Percentiles rank a stretch among this genome's conserved stretches.
phyloP scores from a whole-genome alignment of 2,797 vertebrate genomes.

The Macropus fuliginosus region DNA sequence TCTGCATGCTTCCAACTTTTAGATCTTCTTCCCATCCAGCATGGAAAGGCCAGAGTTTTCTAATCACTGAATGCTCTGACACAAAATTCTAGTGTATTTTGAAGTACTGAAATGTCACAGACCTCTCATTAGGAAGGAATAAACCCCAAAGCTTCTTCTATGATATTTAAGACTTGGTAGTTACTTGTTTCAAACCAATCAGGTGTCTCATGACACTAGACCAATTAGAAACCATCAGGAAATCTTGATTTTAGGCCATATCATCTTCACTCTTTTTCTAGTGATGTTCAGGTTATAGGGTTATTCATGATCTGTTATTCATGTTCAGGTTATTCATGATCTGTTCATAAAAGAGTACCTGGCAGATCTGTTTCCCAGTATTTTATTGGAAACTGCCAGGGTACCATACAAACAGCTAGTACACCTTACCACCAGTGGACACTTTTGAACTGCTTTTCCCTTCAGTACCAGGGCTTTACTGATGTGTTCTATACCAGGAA shows the following conservation, averaged over 20 bases:
- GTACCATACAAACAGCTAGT: not conserved
- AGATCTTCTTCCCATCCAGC: not conserved
- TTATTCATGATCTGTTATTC: not conserved
- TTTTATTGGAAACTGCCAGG: not conserved
- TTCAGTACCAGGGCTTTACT: not conserved
- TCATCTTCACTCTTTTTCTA: not conserved
- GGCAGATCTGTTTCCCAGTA: not conserved
- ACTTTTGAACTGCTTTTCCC: not conserved
- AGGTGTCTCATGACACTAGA: not conserved
- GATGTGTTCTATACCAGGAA: not conserved
- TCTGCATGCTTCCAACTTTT: not conserved
- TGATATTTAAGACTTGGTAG: not conserved
- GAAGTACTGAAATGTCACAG: not conserved
- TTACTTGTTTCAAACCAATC: not conserved
- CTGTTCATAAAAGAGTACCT: not conserved
- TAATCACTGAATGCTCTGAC: not conserved
- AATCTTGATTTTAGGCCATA: not conserved
- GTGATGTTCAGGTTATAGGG: not conserved
- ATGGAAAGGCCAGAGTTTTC: not conserved
- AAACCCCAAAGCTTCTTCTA: not conserved
- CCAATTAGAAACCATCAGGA: not conserved
- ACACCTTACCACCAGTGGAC: not conserved
- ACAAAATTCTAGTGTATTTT: not conserved
- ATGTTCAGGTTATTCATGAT: not conserved
- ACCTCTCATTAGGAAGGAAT: not conserved